A percentile compares a stretch with the other conserved stretches of the same genome.
These are phyloP conservation scores for Columba livia DNA, from an alignment of 2,113 vertebrate genomes.

Conservation along the genomic window DNA sequence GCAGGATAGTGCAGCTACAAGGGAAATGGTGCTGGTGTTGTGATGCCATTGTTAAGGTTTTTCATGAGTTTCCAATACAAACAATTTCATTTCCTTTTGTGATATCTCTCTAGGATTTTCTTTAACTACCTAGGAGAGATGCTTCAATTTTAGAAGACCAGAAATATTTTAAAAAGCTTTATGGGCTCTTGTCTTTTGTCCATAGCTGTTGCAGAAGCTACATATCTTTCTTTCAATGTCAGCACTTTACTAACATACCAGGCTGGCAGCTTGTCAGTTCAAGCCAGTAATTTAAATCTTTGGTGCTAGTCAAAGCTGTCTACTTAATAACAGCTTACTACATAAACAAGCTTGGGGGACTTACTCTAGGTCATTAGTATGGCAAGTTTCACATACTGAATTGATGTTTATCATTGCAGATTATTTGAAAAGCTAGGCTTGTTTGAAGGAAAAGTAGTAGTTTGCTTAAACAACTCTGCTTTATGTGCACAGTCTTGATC, in stretches of 20 bases:
- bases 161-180: background rate
- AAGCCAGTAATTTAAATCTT: constrained; percentile 54
- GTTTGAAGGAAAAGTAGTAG: background rate
- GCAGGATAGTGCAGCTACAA: background rate
- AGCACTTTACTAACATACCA: background rate
- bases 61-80: background rate
- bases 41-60: background rate
- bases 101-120: background rate
- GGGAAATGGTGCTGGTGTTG: background rate
- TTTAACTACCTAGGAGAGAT: background rate
- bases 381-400: constrained; percentile 36
- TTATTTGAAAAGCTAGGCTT: constrained; percentile 38
- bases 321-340: constrained; percentile 54
- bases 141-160: background rate
- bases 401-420: constrained; percentile 45
- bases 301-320: constrained; percentile 55
- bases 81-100: background rate
- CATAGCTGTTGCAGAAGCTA: background rate
- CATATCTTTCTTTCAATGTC: background rate
- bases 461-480: background rate
- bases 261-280: constrained; percentile 37
- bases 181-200: background rate
- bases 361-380: constrained; percentile 40
- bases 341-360: constrained; percentile 42
- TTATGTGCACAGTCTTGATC: background rate